A percentile compares a stretch with the other conserved stretches of the same genome.
phyloP scores from a whole-genome alignment of 1,140 invertebrate genomes.

The Lamellibrachia luymesi region DNA sequence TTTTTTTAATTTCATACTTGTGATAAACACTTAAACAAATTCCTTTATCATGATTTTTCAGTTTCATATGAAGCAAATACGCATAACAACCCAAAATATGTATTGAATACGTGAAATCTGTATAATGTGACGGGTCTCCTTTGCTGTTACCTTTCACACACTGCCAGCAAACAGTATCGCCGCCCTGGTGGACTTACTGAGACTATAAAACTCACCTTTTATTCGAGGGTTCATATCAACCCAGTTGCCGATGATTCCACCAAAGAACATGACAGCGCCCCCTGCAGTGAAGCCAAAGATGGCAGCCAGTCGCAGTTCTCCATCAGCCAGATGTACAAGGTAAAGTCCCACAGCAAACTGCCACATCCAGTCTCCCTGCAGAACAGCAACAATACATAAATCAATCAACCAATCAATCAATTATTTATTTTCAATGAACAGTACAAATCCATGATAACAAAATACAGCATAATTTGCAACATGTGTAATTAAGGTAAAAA shows the following conservation, averaged over 20 bases:
- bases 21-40: too few species aligned
- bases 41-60: neutral
- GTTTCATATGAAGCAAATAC: too few species aligned
- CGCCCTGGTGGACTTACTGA: neutral
- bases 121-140: too few species aligned
- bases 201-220: slow-evolving; percentile 45
- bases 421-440: too few species aligned
- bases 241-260: slow-evolving; percentile 60
- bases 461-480: too few species aligned
- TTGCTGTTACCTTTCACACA: neutral
- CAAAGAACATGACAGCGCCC: slow-evolving; percentile 57
- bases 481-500: too few species aligned
- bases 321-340: slow-evolving; percentile 52
- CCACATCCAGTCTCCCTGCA: slow-evolving; percentile 64
- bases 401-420: too few species aligned
- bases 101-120: too few species aligned
- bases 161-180: neutral
- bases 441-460: too few species aligned
- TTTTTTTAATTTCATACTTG: too few species aligned
- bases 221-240: slow-evolving; percentile 59
- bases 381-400: neutral
- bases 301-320: slow-evolving; percentile 56
- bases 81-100: too few species aligned
- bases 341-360: slow-evolving; percentile 62
- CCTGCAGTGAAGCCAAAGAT: slow-evolving; percentile 59